phyloP scores from a whole-genome alignment of 2,797 vertebrate genomes.

The Mus spretus region DNA sequence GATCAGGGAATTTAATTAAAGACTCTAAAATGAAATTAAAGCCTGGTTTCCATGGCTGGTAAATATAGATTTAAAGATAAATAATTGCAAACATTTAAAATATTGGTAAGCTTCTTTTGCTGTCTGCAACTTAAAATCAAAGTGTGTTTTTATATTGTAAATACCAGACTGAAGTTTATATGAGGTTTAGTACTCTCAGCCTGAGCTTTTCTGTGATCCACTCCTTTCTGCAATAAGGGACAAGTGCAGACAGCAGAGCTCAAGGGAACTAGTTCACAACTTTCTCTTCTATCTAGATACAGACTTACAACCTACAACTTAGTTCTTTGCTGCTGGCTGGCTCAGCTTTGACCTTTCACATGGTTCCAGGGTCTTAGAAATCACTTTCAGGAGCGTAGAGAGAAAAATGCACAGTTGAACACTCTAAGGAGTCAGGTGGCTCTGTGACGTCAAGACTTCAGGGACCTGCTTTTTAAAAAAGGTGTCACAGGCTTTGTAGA shows the following conservation, averaged over 20 bases:
- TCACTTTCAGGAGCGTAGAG: neutral
- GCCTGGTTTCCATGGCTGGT: neutral
- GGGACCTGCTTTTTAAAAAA: constrained; percentile 51
- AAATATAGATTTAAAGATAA: constrained; percentile 71
- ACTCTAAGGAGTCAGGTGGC: constrained; percentile 46
- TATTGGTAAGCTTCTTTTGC: neutral
- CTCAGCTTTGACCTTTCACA: constrained; percentile 61
- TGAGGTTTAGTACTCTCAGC: neutral
- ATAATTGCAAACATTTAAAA: constrained; percentile 29
- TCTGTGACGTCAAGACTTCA: neutral
- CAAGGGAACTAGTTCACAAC: constrained; percentile 8
- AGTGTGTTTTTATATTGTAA: constrained; percentile 29
- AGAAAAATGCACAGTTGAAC: constrained; percentile 45
- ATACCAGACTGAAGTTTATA: neutral
- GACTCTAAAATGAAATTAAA: constrained; percentile 55
- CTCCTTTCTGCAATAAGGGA: constrained; percentile 25
- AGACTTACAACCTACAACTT: constrained; percentile 27
- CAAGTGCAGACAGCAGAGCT: constrained; percentile 37
- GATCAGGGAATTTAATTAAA: constrained; percentile 74
- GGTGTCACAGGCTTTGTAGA: neutral
- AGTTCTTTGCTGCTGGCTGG: constrained; percentile 17
- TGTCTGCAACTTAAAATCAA: constrained; percentile 51
- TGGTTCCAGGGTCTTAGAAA: constrained; percentile 26
- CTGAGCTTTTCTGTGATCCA: neutral
- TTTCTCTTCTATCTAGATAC: constrained; percentile 13